phyloP scores from a whole-genome alignment of 2,113 vertebrate genomes.

The Gavialis gangeticus region DNA sequence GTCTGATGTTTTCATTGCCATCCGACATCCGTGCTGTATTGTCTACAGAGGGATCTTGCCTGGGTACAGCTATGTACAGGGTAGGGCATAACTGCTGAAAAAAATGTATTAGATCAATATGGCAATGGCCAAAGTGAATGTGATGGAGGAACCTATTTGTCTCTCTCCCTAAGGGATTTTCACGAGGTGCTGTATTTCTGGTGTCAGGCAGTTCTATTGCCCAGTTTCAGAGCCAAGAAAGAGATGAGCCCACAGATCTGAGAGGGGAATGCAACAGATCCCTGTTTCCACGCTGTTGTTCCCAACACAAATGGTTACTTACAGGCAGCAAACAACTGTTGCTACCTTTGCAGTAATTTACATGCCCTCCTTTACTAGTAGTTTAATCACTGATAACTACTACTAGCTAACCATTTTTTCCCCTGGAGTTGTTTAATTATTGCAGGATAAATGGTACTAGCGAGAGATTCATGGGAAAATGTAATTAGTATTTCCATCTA shows the following conservation, averaged over 20 bases:
- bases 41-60: background rate
- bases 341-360: slow-evolving; percentile 30
- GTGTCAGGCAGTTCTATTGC: background rate
- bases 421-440: slow-evolving; percentile 76
- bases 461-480: slow-evolving; percentile 73
- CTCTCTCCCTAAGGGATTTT: background rate
- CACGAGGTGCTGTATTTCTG: fast-evolving
- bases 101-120: background rate
- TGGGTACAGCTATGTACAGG: background rate
- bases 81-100: background rate
- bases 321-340: background rate
- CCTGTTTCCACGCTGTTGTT: background rate
- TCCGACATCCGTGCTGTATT: background rate
- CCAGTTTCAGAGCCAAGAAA: background rate
- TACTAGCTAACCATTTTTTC: slow-evolving; percentile 63
- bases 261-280: background rate
- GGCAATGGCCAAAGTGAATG: background rate
- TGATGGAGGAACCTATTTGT: background rate
- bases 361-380: slow-evolving; percentile 38
- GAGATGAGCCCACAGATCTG: background rate
- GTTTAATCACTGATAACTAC: slow-evolving; percentile 48
- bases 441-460: slow-evolving; percentile 71
- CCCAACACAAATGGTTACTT: background rate
- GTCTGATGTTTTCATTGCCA: fast-evolving
- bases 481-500: slow-evolving; percentile 78